phyloP scores from a whole-genome alignment of 2,888 invertebrate species.

The Lithophane ornitopus region DNA sequence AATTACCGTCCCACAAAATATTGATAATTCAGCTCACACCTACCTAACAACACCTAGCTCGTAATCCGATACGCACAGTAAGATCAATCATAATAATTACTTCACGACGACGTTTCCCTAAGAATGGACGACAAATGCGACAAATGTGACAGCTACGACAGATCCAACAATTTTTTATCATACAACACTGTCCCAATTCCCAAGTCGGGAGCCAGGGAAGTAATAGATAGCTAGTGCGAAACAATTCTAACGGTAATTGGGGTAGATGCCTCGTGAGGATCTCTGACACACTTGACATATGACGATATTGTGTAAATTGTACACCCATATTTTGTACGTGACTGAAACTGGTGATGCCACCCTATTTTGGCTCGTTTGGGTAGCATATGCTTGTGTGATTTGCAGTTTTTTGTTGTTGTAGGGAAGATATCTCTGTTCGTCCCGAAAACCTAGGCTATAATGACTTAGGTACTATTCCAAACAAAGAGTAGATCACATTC shows the following conservation, averaged over 20 bases:
- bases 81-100: constrained; percentile 83
- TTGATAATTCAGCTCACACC: constrained; percentile 50
- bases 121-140: constrained; percentile 50
- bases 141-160: constrained; percentile 50
- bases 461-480: not conserved
- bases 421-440: not conserved
- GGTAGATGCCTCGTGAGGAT: constrained; percentile 82
- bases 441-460: not conserved
- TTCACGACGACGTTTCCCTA: constrained; percentile 62
- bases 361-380: constrained; percentile 54
- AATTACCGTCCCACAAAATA: constrained; percentile 8
- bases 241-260: constrained; percentile 88
- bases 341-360: constrained; percentile 70
- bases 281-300: constrained; percentile 84
- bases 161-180: constrained; percentile 81
- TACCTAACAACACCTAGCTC: constrained; percentile 9
- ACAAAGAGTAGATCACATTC: not conserved
- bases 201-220: constrained; percentile 75
- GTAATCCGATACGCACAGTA: constrained; percentile 58
- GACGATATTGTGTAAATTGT: constrained; percentile 88
- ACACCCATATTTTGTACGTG: constrained; percentile 79
- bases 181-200: constrained; percentile 78
- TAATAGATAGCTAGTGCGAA: constrained; percentile 85
- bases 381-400: constrained; percentile 5
- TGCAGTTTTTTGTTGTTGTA: not conserved